A percentile compares a stretch with the other conserved stretches of the same genome.
These are phyloP conservation scores for Mastomys coucha DNA, from an alignment of 2,113 vertebrate genomes.

Conservation along the genomic window DNA sequence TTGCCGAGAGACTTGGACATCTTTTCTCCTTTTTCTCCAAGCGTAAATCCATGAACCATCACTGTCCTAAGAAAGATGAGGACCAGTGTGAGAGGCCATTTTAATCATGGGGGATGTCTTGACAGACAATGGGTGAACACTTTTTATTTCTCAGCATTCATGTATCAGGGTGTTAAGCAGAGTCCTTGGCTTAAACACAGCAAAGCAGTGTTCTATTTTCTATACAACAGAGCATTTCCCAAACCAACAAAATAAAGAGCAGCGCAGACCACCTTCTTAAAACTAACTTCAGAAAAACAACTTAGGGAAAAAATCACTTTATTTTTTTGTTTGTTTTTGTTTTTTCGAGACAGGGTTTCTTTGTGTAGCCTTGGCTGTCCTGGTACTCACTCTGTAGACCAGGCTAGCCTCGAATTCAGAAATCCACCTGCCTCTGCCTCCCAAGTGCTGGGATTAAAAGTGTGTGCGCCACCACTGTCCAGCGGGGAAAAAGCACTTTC, in stretches of 20 bases:
- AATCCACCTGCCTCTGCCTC: no score
- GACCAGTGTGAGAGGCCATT: background rate
- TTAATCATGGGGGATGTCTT: background rate
- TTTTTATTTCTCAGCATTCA: background rate
- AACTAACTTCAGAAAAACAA: slow-evolving; percentile 10
- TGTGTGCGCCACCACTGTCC: no score
- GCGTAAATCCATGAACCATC: slow-evolving; percentile 94
- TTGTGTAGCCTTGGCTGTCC: no score
- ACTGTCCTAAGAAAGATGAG: slow-evolving; percentile 88
- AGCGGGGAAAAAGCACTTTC: background rate
- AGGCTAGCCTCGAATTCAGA: no score
- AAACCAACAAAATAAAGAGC: slow-evolving; percentile 18
- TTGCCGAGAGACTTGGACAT: slow-evolving; percentile 99
- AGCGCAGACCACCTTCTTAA: background rate
- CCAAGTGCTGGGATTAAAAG: no score
- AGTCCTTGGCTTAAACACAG: background rate
- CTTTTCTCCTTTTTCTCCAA: slow-evolving; percentile 96
- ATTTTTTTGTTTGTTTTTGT: no score
- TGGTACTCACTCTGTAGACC: no score
- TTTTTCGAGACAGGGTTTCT: no score
- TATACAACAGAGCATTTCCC: background rate
- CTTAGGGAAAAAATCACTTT: no score
- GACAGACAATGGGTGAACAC: background rate
- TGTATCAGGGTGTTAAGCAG: background rate
- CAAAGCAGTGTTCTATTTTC: background rate